Percentiles rank a stretch among this genome's conserved stretches.
Conservation (phyloP, 2,797 vertebrate species). For the Anabacerthia variegaticeps region DNA sequence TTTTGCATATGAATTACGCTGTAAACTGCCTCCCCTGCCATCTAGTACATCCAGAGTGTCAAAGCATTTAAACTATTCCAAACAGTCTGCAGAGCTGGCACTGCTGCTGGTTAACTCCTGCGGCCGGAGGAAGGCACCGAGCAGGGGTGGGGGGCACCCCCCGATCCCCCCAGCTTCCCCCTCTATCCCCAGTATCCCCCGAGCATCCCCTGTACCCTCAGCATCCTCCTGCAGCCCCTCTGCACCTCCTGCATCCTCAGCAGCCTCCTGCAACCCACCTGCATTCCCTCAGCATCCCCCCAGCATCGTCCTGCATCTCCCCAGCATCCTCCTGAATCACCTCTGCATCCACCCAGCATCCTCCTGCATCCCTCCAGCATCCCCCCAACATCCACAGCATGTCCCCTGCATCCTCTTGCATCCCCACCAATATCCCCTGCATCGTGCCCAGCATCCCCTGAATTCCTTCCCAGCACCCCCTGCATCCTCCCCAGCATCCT, state of each 20-base stretch:
- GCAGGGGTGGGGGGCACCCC: not conserved
- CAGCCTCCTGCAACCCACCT: not conserved
- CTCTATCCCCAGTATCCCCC: not conserved
- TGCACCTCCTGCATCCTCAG: not conserved
- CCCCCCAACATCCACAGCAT: not conserved
- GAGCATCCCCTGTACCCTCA: not conserved
- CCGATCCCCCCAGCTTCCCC: not conserved
- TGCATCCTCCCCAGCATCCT: no score
- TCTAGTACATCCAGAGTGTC: constrained; percentile 77
- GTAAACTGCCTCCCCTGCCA: constrained; percentile 76
- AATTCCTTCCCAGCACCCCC: not conserved
- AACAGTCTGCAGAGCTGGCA: constrained; percentile 80
- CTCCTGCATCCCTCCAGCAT: not conserved
- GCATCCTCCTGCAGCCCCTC: no score
- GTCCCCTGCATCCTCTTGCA: not conserved
- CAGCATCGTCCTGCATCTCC: not conserved
- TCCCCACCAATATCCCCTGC: not conserved
- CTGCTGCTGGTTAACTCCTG: constrained; percentile 70
- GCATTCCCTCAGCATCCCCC: not conserved
- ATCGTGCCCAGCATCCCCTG: not conserved
- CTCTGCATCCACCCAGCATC: not conserved
- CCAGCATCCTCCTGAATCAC: not conserved
- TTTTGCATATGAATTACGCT: constrained; percentile 82
- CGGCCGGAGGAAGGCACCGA: not conserved
- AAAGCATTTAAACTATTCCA: constrained; percentile 83